Conservation (phyloP, 2,113 vertebrate species). For the Mormyrus iriodes region DNA sequence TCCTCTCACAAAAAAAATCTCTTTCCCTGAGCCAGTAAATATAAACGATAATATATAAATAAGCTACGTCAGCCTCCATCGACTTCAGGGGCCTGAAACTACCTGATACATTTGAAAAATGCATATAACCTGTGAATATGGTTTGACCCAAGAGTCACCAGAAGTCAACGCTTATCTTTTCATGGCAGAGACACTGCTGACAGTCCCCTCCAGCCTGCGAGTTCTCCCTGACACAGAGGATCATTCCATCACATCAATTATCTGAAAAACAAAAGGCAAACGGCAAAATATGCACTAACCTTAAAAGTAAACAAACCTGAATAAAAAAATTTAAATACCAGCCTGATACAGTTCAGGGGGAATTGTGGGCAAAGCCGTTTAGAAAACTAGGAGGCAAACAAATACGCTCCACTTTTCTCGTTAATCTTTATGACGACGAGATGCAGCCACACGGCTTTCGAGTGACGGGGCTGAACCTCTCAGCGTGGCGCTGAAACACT, state of each 20-base stretch:
- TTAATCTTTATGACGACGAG: not conserved
- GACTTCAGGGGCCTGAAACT: not conserved
- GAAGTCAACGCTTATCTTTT: conserved; percentile 7
- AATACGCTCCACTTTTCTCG: not conserved
- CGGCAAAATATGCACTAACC: not conserved
- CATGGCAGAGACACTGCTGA: not conserved
- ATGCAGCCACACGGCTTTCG: not conserved
- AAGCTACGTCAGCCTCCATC: not conserved
- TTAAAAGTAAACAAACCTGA: not conserved
- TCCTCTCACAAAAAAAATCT: not conserved
- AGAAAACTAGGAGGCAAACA: not conserved
- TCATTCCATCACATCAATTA: not conserved
- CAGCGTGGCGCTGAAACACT: not conserved
- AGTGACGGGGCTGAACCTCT: not conserved
- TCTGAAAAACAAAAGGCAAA: conserved; percentile 1
- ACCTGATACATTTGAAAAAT: not conserved
- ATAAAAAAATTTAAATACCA: not conserved
- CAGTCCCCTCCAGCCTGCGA: not conserved
- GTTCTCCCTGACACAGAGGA: not conserved
- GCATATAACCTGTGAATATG: not conserved
- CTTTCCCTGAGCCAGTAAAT: not conserved
- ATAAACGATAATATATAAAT: not conserved
- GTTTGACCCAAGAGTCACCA: not conserved
- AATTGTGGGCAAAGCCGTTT: not conserved
- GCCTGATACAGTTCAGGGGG: not conserved